phyloP scores from a whole-genome alignment of 2,797 vertebrate species.

The Melopsittacus undulatus region DNA sequence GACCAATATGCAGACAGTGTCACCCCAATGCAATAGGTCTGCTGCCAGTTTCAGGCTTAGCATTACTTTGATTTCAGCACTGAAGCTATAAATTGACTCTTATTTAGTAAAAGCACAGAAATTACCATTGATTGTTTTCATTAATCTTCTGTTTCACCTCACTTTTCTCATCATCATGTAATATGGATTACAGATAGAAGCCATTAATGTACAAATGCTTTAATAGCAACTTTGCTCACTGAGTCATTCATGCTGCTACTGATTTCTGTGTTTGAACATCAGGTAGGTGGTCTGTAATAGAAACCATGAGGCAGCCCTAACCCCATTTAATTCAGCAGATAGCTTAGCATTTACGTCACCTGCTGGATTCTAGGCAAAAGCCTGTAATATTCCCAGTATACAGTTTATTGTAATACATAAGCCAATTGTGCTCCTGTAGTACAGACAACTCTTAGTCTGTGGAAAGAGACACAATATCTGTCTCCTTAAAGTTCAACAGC shows the following conservation, averaged over 20 bases:
- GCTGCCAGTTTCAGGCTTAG: background rate
- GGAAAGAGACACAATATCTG: background rate
- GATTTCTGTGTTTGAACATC: constrained; percentile 41
- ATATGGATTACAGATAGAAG: constrained; percentile 71
- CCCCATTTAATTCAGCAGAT: background rate
- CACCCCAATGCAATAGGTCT: background rate
- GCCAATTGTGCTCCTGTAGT: background rate
- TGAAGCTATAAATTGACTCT: constrained; percentile 64
- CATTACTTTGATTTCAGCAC: constrained; percentile 54
- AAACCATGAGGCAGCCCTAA: background rate
- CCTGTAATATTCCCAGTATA: background rate
- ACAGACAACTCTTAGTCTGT: background rate
- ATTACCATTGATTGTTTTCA: constrained; percentile 75
- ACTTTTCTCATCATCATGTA: constrained; percentile 72
- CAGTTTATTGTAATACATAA: background rate
- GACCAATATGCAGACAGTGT: background rate
- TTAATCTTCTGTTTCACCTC: constrained; percentile 76
- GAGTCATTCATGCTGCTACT: constrained; percentile 26
- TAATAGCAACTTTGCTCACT: constrained; percentile 56
- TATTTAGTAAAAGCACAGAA: constrained; percentile 74
- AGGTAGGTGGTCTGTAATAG: background rate
- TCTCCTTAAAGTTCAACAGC: background rate
- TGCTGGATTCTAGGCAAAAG: background rate
- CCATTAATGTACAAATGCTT: constrained; percentile 60
- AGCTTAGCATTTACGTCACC: background rate